A percentile compares a stretch with the other conserved stretches of the same genome.
Conservation (phyloP, 2,888 invertebrate genomes). For the Brachynemurus nebulosus region DNA sequence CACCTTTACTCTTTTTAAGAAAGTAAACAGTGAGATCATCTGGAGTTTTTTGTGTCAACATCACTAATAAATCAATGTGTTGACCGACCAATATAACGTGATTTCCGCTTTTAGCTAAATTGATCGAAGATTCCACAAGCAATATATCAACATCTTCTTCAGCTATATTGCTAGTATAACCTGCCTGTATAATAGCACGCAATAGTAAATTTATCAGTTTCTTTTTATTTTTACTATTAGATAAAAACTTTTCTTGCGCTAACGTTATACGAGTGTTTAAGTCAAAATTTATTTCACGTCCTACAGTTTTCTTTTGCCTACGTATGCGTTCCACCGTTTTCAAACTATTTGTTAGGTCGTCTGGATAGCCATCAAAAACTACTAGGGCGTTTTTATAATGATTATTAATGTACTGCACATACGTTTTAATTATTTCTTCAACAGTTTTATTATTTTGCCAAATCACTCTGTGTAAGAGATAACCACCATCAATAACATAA, state of each 20-base stretch:
- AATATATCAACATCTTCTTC: not conserved
- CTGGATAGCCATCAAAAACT: not conserved
- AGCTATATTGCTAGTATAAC: not conserved
- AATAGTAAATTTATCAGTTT: not conserved
- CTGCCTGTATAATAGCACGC: not conserved
- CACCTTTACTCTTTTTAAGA: too few relatives aligned
- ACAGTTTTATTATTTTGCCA: not conserved
- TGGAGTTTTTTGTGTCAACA: not conserved
- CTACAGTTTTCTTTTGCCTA: not conserved
- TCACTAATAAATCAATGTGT: not conserved
- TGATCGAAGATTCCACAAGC: not conserved
- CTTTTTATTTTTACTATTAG: not conserved
- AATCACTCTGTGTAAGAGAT: not conserved
- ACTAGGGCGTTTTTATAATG: not conserved
- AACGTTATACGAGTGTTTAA: not conserved
- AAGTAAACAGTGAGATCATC: too few relatives aligned
- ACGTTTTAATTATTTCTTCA: not conserved
- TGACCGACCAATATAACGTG: not conserved
- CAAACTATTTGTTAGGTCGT: not conserved
- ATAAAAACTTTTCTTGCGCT: not conserved
- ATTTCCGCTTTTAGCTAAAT: not conserved
- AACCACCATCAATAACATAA: slow-evolving; percentile 1
- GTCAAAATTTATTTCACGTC: not conserved
- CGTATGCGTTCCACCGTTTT: not conserved
- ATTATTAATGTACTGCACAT: not conserved